Evolutionary conservation across 2,113 vertebrate genomes (phyloP).

Genomic region (Galemys pyrenaicus): DNA sequence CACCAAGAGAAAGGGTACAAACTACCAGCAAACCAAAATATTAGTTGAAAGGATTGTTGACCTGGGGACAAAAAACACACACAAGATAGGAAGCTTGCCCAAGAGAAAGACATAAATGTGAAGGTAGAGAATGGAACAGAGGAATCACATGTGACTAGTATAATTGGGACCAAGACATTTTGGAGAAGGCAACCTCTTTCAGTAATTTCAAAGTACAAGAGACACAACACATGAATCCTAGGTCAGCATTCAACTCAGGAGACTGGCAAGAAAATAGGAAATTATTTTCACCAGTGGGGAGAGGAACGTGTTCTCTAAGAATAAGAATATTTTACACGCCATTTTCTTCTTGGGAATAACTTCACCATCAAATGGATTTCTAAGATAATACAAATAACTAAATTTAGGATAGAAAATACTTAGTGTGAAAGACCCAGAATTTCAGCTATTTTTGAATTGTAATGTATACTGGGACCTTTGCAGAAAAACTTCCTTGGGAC

Average conservation of each 20-base stretch:
- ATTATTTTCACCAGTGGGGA: background rate
- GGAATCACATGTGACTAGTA: background rate
- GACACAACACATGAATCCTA: background rate
- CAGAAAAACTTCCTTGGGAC: background rate
- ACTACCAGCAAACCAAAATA: background rate
- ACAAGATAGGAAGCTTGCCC: background rate
- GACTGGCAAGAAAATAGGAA: background rate
- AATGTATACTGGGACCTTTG: background rate
- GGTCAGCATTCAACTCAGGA: background rate
- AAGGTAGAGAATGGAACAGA: background rate
- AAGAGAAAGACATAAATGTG: background rate
- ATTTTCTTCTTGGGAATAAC: background rate
- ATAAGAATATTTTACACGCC: background rate
- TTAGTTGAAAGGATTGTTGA: background rate
- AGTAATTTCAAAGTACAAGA: constrained; percentile 44
- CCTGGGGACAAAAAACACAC: background rate
- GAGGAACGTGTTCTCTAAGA: background rate
- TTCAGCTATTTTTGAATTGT: background rate
- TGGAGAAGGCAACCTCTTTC: background rate
- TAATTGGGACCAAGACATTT: background rate
- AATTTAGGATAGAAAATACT: background rate
- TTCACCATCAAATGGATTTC: background rate
- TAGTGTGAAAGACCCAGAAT: background rate
- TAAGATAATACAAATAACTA: background rate
- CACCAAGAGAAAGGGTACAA: background rate